Evolutionary conservation across 2,113 vertebrate species (phyloP), one percentile per base, ranked within the genome.

Genomic region (Cyphomyrus discorhynchus): DNA sequence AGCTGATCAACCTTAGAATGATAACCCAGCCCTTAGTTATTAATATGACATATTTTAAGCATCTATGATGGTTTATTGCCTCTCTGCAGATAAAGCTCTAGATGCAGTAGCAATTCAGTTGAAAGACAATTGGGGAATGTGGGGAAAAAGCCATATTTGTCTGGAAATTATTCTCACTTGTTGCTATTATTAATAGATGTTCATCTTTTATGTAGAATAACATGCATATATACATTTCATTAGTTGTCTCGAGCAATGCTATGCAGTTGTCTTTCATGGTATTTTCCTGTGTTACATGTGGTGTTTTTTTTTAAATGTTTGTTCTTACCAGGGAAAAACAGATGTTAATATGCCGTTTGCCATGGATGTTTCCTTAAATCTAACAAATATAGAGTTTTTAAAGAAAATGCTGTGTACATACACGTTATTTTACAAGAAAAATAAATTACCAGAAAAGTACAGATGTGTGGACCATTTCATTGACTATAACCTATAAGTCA

Each of bases 361-460:
- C 66, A 88, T 88, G 52, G 88, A 77, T 88, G 88, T 52, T 83
- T 83, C 56, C 88, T 53, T 53, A 83, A 89, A 82, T 50, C 74
- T 88, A 88, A 88, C 88, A 24, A 50, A 5, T 77, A 83, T 53
- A 89, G 47, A 82, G 31, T 89, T 89, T 89, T 89, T 89, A 53
- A 83, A 89, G 88, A 46, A 58, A 88, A 88, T 66, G 88, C 62
- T 74, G 46, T 89, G 88, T 83, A 89, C 50, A 89, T 45, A 56
- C 88, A 88, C 88, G 50, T 53, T 56, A 83, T 89, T 89, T 89
- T 89, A 56, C 88, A 89, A 50, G 88, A 89, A 39, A 89, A 89
- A 82, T 89, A 89, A 82, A 89, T 58, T 52, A 80, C 74, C 27
- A 49, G 13, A 39, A 80, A 49, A 45, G 49, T 82, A 56, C 13